These are phyloP conservation scores for Bucorvus abyssinicus DNA, from an alignment of 2,797 vertebrate species.

Conservation along the genomic window DNA sequence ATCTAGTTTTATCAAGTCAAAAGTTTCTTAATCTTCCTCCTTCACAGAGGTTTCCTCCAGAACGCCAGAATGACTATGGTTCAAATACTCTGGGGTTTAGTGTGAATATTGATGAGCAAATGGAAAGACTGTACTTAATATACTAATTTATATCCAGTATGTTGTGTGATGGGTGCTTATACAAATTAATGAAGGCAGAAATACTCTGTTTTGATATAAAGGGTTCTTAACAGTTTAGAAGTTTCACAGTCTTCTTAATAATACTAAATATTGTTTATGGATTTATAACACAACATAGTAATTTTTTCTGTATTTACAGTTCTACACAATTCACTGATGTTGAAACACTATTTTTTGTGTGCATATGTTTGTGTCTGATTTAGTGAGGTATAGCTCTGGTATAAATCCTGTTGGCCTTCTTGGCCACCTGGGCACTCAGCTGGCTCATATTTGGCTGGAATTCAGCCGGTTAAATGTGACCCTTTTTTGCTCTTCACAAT, in stretches of 20 bases:
- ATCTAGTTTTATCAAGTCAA: neutral
- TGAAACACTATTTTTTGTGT: neutral
- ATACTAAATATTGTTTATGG: neutral
- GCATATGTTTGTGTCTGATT: neutral
- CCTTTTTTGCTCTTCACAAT: neutral
- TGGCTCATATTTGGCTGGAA: too few species aligned
- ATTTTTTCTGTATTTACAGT: neutral
- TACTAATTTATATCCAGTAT: neutral
- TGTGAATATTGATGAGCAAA: neutral
- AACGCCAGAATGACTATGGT: neutral
- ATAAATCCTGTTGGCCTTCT: too few species aligned
- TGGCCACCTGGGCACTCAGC: too few species aligned
- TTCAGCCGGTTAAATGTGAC: fast-evolving
- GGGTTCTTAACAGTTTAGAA: neutral
- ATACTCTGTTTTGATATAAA: neutral
- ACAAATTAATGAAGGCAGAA: neutral
- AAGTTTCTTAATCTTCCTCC: neutral
- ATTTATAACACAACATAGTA: neutral
- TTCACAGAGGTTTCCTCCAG: neutral
- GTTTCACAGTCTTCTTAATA: neutral
- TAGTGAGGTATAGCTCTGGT: neutral
- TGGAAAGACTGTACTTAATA: neutral
- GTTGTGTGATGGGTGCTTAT: neutral
- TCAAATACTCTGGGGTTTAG: neutral
- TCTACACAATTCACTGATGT: neutral